Percentiles rank a stretch among this genome's conserved stretches.
Conservation (phyloP, 2,888 invertebrate genomes). For the Chironomus tentans region DNA sequence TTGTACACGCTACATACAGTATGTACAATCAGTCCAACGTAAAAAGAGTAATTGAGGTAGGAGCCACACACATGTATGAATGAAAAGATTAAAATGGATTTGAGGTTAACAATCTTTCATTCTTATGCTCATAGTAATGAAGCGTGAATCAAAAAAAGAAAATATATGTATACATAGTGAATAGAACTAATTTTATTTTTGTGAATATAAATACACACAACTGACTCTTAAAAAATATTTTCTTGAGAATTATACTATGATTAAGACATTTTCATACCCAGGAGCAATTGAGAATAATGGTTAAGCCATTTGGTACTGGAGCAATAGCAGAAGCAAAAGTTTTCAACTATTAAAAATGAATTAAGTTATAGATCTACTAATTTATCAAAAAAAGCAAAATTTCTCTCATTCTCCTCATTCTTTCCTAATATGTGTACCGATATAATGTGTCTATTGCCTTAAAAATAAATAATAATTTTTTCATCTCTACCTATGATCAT, state of each 20-base stretch:
- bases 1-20: too few relatives aligned
- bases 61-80: constrained; percentile 3
- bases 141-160: constrained; percentile 5
- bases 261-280: constrained; percentile 10
- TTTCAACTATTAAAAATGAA: constrained; percentile 10
- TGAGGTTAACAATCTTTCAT: constrained; percentile 7
- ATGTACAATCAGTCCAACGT: background rate
- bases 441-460: constrained; percentile 1
- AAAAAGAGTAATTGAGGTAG: background rate
- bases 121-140: background rate
- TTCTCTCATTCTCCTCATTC: background rate
- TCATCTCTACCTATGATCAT: background rate
- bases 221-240: background rate
- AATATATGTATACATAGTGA: background rate
- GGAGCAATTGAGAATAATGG: background rate
- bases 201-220: background rate
- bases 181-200: background rate
- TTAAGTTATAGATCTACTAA: constrained; percentile 11
- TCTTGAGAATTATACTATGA: background rate
- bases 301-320: background rate
- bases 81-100: constrained; percentile 9
- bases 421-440: background rate
- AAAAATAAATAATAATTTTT: background rate
- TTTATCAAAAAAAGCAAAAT: background rate
- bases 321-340: background rate